Base-by-base conservation (phyloP, 2,888 invertebrate species). In the Ischnus inquisitorius region DNA sequence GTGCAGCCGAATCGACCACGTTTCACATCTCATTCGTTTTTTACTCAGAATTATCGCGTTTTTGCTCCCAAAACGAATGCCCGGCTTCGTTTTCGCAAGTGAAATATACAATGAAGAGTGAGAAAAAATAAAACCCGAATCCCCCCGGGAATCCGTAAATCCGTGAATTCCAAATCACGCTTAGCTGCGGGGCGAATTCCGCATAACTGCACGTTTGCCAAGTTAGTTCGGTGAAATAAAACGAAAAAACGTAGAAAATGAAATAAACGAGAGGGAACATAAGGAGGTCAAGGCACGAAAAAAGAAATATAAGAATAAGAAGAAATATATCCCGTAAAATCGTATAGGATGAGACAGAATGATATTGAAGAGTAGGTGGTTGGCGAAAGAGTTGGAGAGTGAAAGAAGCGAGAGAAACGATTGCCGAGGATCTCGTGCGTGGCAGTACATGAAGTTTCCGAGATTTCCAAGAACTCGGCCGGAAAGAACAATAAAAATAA, bases 401-500 rank as follows among this genome's bases (percentile, higher is more conserved):
- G 64, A 78, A 68, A 34, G 34, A 34, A 34, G 71, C 76, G 74
- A 51, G 71, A 75, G 74, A 46, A 60, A 80, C 74, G 57, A 85
- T 74, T 78, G 83, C 80, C 84, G 86, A 85, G 85, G 86, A 90
- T 90, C 87, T 89, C 90, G 90, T 90, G 90, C 89, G 90, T 90
- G 89, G 88, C 88, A 85, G 81, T 85, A 86, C 85, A 83, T 83
- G 86, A 87, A 88, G 87, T 87, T 90, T 85, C 88, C 89, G 91
- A 91, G 93, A 92, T 92, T 93, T 93, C 93, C 88, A 79, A 92
- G 93, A 93, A 93, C 71, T 88, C 88, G 87, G 87, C 93, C 92
- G 93, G 93, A 93, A 93, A 92, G 92, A 91, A 92, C 93, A 93
- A 93, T 93, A 91, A 93, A 91, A 92, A 90, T 93, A 93, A 93